Conservation (phyloP, 37 sponge, comb jelly and placozoan genomes). For the Spongia lamella region DNA sequence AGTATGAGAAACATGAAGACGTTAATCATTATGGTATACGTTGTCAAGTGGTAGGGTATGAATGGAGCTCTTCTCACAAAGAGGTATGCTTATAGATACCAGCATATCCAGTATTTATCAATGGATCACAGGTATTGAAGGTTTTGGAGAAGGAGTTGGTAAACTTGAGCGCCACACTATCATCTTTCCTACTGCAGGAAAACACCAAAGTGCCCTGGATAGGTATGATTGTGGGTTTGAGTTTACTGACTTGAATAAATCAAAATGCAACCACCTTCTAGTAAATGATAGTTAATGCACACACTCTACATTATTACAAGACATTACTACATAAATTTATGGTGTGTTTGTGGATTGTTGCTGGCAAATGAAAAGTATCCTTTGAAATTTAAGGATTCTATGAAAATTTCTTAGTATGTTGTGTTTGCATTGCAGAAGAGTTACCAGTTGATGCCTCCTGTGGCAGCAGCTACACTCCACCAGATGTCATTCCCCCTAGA, state of each 20-base stretch:
- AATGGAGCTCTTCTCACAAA: slow-evolving; percentile 55
- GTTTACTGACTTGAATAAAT: too few relatives aligned
- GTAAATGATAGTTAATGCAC: too few relatives aligned
- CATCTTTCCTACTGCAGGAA: slow-evolving; percentile 70
- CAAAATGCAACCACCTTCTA: too few relatives aligned
- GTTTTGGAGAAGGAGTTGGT: slow-evolving; percentile 85
- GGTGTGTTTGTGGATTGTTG: too few relatives aligned
- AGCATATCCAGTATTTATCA: background rate
- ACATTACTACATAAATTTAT: too few relatives aligned
- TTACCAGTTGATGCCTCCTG: slow-evolving; percentile 29
- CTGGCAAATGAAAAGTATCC: too few relatives aligned
- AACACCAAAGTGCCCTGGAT: slow-evolving; percentile 35
- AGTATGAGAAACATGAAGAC: slow-evolving; percentile 86
- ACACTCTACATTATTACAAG: too few relatives aligned
- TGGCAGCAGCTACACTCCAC: background rate
- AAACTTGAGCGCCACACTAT: slow-evolving; percentile 69
- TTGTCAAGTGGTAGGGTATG: slow-evolving; percentile 88
- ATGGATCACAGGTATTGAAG: slow-evolving; percentile 41
- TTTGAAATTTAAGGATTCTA: too few relatives aligned
- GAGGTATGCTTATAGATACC: slow-evolving; percentile 28
- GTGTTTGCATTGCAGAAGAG: slow-evolving; percentile 36
- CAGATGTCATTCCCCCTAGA: background rate
- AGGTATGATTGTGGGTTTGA: too few relatives aligned
- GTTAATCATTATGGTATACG: slow-evolving; percentile 84
- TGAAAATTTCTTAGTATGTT: background rate